phyloP scores from a whole-genome alignment of 2,797 vertebrate species.

The Mus spretus region DNA sequence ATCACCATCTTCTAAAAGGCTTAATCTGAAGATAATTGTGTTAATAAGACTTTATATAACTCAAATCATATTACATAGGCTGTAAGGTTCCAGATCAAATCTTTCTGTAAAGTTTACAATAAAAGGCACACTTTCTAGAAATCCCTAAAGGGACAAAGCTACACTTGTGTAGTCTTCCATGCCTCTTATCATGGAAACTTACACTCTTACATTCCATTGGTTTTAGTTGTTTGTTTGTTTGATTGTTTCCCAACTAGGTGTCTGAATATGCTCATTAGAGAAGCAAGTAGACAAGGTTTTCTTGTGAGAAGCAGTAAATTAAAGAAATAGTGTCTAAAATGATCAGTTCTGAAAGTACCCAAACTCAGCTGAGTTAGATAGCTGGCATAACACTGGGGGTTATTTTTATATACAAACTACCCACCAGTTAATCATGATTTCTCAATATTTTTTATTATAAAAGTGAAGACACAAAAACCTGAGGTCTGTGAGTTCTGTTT shows the following conservation, averaged over 20 bases:
- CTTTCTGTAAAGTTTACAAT: constrained; percentile 57
- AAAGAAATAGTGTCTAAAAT: constrained; percentile 74
- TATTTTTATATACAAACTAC: constrained; percentile 44
- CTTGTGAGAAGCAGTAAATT: constrained; percentile 76
- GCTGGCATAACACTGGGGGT: constrained; percentile 75
- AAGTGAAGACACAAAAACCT: neutral
- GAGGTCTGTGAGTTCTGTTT: neutral
- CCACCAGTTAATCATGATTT: constrained; percentile 7
- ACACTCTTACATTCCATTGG: constrained; percentile 55
- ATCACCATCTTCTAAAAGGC: constrained; percentile 56
- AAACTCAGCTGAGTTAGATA: constrained; percentile 49
- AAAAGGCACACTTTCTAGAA: constrained; percentile 41
- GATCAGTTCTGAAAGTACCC: constrained; percentile 70
- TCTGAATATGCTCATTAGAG: constrained; percentile 78
- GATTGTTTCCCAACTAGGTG: constrained; percentile 53
- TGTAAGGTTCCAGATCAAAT: neutral
- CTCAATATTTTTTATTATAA: neutral
- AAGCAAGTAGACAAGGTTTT: constrained; percentile 78
- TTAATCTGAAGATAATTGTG: constrained; percentile 1
- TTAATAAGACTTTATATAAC: constrained; percentile 54
- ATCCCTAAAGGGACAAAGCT: neutral
- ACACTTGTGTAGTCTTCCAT: constrained; percentile 61
- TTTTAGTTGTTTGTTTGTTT: neutral
- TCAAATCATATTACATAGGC: constrained; percentile 30
- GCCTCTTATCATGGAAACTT: constrained; percentile 47